Percentiles rank a stretch among this genome's conserved stretches.
Evolutionary conservation across 2,113 vertebrate genomes (phyloP).

Genomic region (cat (Felis catus)): F.catus_Fca126_mat1.0 CM031414.1:13079501-13080000

Average conservation of each 20-base stretch:
- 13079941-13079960: neutral
- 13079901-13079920: rapidly evolving
- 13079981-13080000: neutral
- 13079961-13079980: neutral
- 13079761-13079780: neutral
- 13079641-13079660: too few species aligned
- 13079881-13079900: neutral
- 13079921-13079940: neutral
- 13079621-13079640: too few species aligned
- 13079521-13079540: too few species aligned
- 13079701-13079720: rapidly evolving
- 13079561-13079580: too few species aligned
- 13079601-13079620: too few species aligned
- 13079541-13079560: too few species aligned
- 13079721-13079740: neutral
- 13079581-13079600: too few species aligned
- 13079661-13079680: too few species aligned
- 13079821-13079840: rapidly evolving
- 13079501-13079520: too few species aligned
- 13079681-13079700: too few species aligned
- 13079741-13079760: neutral
- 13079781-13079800: neutral
- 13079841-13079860: neutral
- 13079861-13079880: rapidly evolving
- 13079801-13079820: neutral